A percentile compares a stretch with the other conserved stretches of the same genome.
These are phyloP conservation scores for Oikopleura albicans DNA, from an alignment of 23 tunicate genomes.

Conservation along the genomic window DNA sequence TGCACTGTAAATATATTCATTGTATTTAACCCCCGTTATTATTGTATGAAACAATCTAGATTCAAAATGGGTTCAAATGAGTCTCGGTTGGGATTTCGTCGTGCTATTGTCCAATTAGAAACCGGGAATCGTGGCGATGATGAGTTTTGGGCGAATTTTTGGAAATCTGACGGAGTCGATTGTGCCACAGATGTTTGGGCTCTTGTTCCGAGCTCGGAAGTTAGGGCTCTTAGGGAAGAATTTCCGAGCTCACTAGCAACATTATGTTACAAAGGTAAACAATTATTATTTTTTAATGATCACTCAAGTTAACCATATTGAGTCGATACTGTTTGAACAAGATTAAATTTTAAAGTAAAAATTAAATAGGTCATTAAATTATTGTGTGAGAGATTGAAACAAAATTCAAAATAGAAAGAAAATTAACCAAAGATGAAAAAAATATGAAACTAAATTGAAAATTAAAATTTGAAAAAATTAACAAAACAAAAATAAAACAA, in stretches of 20 bases:
- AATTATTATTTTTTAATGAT: not conserved
- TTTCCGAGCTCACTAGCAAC: conserved; percentile 77
- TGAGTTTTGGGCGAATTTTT: conserved; percentile 92
- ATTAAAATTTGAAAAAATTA: too few relatives aligned
- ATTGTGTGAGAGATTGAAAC: too few relatives aligned
- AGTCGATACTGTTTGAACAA: not conserved
- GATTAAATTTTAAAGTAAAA: not conserved
- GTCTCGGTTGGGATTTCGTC: conserved; percentile 53
- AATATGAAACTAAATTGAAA: not conserved
- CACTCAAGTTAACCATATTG: not conserved
- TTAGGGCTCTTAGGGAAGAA: conserved; percentile 76
- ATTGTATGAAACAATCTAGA: not conserved
- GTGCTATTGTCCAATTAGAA: conserved; percentile 77
- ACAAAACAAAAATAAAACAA: too few relatives aligned
- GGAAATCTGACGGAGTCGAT: conserved; percentile 46
- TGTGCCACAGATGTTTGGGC: conserved; percentile 81
- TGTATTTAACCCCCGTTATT: not conserved
- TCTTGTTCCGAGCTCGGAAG: conserved; percentile 81
- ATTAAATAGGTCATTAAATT: too few relatives aligned
- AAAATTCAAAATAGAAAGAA: too few relatives aligned
- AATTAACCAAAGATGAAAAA: too few relatives aligned
- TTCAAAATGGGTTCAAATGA: conserved; percentile 55
- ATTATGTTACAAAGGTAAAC: conserved; percentile 43
- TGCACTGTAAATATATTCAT: not conserved
- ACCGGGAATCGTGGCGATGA: conserved; percentile 35